Base-by-base conservation (phyloP, 2,888 invertebrate species). In the Maniola hyperantus region DNA sequence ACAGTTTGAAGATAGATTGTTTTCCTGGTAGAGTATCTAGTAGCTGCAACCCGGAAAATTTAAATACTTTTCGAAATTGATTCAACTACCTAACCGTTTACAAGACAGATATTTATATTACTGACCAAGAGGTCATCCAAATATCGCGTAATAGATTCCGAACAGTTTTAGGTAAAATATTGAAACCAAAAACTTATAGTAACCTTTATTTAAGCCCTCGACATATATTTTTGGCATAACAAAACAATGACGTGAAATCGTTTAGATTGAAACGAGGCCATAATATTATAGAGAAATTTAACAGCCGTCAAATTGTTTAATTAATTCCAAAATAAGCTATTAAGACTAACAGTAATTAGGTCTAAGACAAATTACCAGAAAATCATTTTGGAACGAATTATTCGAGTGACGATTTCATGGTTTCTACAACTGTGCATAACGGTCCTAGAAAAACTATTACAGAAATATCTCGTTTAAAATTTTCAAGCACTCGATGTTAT, bases 211-310 rank as follows among this genome's bases (percentile, higher is more conserved):
- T 65, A 70, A 91, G 91, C 91, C 91, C 91, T 91, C 91, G 91
- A 92, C 91, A 92, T 80, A 91, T 91, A 91, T 91, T 91, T 89
- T 83, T 73, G 80, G 77, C 80, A 79, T 84, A 84, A 87, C 85
- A 88, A 88, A 90, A 90, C 89, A 91, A 89, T 86, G 81, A 87
- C 89, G 91, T 89, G 91, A 91, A 91, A 92, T 90, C 90, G 87
- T 78, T 81, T 76, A 77, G 87, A 83, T 81, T 78, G 79, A 84
- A 82, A 82, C 89, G 88, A 91, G 91, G 91, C 72, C 82, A 80
- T 73, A 76, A 81, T 80, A 33, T 58, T 46, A 78, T 76, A 80
- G 84, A 83, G 80, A 83, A 85, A 84, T 86, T 86, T 84, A 83
- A 82, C 57, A 82, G 85, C 77, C 77, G 57, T 58, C 50, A 63